phyloP scores from a whole-genome alignment of 2,888 invertebrate species.

The Ferdinandea cuprea region DNA sequence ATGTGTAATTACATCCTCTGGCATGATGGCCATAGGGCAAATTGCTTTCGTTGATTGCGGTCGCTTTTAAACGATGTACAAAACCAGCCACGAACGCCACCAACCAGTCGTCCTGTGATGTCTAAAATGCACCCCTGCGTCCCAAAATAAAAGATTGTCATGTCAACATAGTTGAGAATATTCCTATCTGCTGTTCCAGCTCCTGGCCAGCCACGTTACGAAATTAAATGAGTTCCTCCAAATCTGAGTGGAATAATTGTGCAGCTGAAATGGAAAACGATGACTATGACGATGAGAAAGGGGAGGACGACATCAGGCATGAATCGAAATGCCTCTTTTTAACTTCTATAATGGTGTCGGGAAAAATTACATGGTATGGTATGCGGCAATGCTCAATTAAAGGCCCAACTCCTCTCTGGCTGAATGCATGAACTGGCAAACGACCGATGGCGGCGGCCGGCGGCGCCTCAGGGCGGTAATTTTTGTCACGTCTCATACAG shows the following conservation, averaged over 20 bases:
- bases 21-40: slow-evolving; percentile 45
- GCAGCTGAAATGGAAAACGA: slow-evolving; percentile 16
- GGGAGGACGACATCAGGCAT: too few species aligned
- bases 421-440: slow-evolving; percentile 16
- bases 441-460: slow-evolving; percentile 4
- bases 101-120: slow-evolving; percentile 46
- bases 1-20: slow-evolving; percentile 63
- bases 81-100: slow-evolving; percentile 37
- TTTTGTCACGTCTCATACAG: slow-evolving; percentile 65
- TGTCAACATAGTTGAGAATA: slow-evolving; percentile 51
- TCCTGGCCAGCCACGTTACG: slow-evolving; percentile 25
- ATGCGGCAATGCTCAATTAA: slow-evolving; percentile 64
- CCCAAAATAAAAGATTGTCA: slow-evolving; percentile 36
- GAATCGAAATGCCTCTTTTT: slow-evolving; percentile 29
- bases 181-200: slow-evolving; percentile 5
- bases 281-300: too few species aligned
- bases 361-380: slow-evolving; percentile 53
- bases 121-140: slow-evolving; percentile 49
- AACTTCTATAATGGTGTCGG: slow-evolving; percentile 36
- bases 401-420: slow-evolving; percentile 37
- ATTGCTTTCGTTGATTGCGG: slow-evolving; percentile 73
- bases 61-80: slow-evolving; percentile 64
- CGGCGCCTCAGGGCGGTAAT: slow-evolving; percentile 68
- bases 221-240: slow-evolving; percentile 53
- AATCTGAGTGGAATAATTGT: slow-evolving; percentile 33